These are phyloP conservation scores for Calcarius lapponicus DNA, from an alignment of 2,797 vertebrate species.

Conservation along the genomic window DNA sequence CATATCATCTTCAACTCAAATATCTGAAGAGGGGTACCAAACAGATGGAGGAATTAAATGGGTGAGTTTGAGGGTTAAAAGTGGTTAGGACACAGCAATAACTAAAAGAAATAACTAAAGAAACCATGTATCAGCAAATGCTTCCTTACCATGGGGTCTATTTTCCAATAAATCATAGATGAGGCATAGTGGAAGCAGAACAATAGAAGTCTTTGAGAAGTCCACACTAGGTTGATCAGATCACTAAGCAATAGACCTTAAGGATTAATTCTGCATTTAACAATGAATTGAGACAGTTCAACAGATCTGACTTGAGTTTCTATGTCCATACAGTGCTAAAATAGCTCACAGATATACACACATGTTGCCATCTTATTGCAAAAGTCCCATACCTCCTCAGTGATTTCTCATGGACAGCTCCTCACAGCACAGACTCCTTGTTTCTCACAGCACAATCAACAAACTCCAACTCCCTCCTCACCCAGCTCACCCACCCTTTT, in stretches of 20 bases:
- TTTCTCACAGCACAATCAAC: too few relatives aligned
- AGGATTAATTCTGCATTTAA: neutral
- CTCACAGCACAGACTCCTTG: too few relatives aligned
- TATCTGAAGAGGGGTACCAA: neutral
- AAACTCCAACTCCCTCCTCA: too few relatives aligned
- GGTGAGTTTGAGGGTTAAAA: neutral
- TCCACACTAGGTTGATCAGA: neutral
- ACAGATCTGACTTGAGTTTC: neutral
- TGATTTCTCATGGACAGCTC: too few relatives aligned
- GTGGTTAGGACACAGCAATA: neutral
- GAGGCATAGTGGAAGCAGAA: neutral
- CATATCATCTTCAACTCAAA: neutral
- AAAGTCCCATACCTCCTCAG: too few relatives aligned
- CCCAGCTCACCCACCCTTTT: too few relatives aligned
- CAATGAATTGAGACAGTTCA: neutral
- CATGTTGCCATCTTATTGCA: too few relatives aligned
- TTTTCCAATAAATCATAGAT: neutral
- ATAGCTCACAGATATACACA: neutral
- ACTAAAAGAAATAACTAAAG: neutral
- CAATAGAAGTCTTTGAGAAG: neutral
- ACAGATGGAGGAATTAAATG: neutral
- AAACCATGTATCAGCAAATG: neutral
- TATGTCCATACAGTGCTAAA: neutral
- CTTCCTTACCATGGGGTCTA: neutral
- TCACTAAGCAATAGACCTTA: neutral